Conservation (phyloP, 2,888 invertebrate species). For the Nephrocerus scutellatus region DNA sequence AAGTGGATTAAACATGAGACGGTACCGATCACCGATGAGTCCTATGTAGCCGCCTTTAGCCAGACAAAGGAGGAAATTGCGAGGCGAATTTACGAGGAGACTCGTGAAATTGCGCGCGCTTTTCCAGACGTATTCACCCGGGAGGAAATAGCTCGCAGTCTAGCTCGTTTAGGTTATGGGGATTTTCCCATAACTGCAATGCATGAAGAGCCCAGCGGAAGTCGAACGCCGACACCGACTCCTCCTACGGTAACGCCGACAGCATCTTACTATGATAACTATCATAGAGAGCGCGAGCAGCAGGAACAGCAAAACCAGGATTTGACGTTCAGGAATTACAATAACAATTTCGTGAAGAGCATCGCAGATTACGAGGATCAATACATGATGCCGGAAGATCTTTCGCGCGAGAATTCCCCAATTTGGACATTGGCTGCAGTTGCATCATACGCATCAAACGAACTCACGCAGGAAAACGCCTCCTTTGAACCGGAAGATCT, state of each 20-base stretch:
- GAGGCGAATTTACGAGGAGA: constrained; percentile 41
- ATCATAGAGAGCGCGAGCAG: constrained; percentile 2
- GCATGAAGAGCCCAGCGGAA: constrained; percentile 22
- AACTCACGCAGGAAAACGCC: constrained; percentile 11
- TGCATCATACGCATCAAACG: neutral
- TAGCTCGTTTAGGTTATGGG: constrained; percentile 39
- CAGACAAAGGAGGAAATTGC: constrained; percentile 39
- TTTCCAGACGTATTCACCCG: constrained; percentile 44
- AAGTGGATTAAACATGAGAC: constrained; percentile 18
- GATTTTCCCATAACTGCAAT: constrained; percentile 33
- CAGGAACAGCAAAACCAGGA: constrained; percentile 8
- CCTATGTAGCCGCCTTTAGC: constrained; percentile 27
- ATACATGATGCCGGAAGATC: constrained; percentile 30
- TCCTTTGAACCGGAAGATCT: constrained; percentile 39
- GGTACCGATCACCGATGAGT: no score
- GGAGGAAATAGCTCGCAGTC: constrained; percentile 41
- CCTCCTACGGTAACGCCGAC: constrained; percentile 16
- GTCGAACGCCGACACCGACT: neutral
- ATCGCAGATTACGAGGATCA: constrained; percentile 40
- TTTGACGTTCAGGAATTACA: constrained; percentile 37
- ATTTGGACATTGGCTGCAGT: neutral
- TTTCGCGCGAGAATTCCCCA: constrained; percentile 25
- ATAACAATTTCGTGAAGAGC: constrained; percentile 35
- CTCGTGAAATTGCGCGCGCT: constrained; percentile 41
- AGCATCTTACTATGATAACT: constrained; percentile 8